These are phyloP conservation scores for Pentalonia nigronervosa DNA, from an alignment of 1,140 invertebrate genomes.

Conservation along the genomic window DNA sequence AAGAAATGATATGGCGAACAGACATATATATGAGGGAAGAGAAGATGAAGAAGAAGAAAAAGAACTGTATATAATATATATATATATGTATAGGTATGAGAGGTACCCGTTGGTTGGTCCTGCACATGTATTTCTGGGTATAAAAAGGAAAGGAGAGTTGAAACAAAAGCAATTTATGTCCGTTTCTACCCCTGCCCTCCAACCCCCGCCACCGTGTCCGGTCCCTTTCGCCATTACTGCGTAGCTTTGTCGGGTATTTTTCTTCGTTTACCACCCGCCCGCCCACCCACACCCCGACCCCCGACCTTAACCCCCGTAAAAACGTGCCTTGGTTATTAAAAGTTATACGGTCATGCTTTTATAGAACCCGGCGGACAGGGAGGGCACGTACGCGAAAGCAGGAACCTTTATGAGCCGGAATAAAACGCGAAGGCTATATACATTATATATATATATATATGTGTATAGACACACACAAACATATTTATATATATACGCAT, in stretches of 20 bases:
- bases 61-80: constrained; percentile 30
- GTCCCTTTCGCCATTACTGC: constrained; percentile 51
- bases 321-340: constrained; percentile 58
- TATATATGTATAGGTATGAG: constrained; percentile 19
- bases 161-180: constrained; percentile 58
- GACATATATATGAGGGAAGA: constrained; percentile 30
- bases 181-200: constrained; percentile 14
- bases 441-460: not conserved
- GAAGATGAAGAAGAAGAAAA: constrained; percentile 12
- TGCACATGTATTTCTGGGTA: constrained; percentile 41
- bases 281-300: not conserved
- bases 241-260: constrained; percentile 56
- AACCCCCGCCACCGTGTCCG: not conserved
- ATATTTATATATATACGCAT: not conserved
- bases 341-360: constrained; percentile 57
- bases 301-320: constrained; percentile 48
- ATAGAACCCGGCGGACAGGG: constrained; percentile 14
- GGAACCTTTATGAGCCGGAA: constrained; percentile 49
- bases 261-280: constrained; percentile 44
- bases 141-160: constrained; percentile 51
- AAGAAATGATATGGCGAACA: constrained; percentile 52
- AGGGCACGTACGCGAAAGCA: constrained; percentile 1
- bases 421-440: not conserved
- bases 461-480: not conserved
- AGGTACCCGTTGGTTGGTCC: constrained; percentile 48